These are phyloP conservation scores for Malthinus seriepunctatus DNA, from an alignment of 2,888 invertebrate species.

Conservation along the genomic window DNA sequence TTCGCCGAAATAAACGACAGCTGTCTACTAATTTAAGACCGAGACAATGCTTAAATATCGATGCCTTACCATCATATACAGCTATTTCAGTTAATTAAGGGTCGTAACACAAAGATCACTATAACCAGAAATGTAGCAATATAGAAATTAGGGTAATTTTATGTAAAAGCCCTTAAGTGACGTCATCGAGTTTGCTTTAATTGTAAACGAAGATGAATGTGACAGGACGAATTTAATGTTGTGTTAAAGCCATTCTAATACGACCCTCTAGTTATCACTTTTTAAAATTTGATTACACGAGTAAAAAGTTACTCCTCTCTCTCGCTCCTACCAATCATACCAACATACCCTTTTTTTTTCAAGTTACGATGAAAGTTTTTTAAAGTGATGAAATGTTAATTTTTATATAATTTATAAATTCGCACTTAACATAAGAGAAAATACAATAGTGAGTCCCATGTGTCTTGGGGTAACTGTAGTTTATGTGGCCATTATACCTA, in stretches of 20 bases:
- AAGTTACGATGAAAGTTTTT: not conserved
- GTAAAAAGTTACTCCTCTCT: too few relatives aligned
- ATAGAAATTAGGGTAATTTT: conserved; percentile 26
- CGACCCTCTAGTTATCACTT: too few relatives aligned
- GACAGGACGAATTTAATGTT: conserved; percentile 9
- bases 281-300: too few relatives aligned
- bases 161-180: conserved; percentile 22
- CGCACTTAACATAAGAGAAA: conserved; percentile 11
- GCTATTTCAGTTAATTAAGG: conserved; percentile 13
- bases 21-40: too few relatives aligned
- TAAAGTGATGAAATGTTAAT: conserved; percentile 7
- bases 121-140: conserved; percentile 4
- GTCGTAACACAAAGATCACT: conserved; percentile 14
- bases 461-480: conserved; percentile 43
- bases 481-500: conserved; percentile 46
- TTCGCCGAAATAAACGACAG: not conserved
- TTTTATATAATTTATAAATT: conserved; percentile 1
- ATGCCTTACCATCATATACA: not conserved
- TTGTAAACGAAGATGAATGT: conserved; percentile 26
- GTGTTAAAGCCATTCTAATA: too few relatives aligned
- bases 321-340: too few relatives aligned
- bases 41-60: too few relatives aligned
- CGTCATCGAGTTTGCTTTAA: conserved; percentile 13
- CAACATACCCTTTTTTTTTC: too few relatives aligned
- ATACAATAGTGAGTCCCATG: conserved; percentile 31